Base-by-base conservation (phyloP, 2,797 vertebrate genomes). In the Smutsia temminckii region DNA sequence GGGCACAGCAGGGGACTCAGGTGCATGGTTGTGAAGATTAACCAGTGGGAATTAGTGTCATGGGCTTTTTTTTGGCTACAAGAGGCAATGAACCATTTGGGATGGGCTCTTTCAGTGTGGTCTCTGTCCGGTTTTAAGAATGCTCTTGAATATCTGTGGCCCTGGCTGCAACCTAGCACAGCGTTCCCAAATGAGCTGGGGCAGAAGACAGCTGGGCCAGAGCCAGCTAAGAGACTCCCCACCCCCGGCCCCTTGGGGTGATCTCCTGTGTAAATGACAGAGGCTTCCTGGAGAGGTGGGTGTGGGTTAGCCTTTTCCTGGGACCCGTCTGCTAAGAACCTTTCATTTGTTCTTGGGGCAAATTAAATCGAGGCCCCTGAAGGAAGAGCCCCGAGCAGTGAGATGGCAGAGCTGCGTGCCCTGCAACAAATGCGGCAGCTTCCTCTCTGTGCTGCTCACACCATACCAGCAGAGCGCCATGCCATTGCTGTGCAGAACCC, bases 331-430 rank as follows among this genome's bases (percentile, higher is more conserved):
- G 37, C 80, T 55, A 16, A 75, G 37, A 64, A 20, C 16, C 0
- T 40, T 69, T 42, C 21, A 29, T 78, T 49, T 75, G 27, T 29
- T 59, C 49, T 81, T 34, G 25, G 32, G 81, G 57, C 17, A n/a
- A 51, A 79, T 25, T 18, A 27, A 66, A 71, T 42, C 6, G n/a
- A 71, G 27, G 55, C 27, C 27, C 10, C 34, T 46, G 42, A 34
- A 23, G 10, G 49, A 42, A 85, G 69, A 14, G 59, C n/a, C 59
- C 59, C 21, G 12, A 16, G 23, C 63, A 23, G 6, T 12, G 10
- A 59, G 12, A 13, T 25, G 55, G n/a, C 49, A 59, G 8, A 10
- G 0, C 21, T 10, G 2, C 3, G 0, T 40, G 34, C 14, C 34
- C 4, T 20, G 4, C 20, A 14, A 23, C 3, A 25, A 29, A 71